phyloP scores from a whole-genome alignment of 2,113 vertebrate genomes.

The Xenus cinereus region DNA sequence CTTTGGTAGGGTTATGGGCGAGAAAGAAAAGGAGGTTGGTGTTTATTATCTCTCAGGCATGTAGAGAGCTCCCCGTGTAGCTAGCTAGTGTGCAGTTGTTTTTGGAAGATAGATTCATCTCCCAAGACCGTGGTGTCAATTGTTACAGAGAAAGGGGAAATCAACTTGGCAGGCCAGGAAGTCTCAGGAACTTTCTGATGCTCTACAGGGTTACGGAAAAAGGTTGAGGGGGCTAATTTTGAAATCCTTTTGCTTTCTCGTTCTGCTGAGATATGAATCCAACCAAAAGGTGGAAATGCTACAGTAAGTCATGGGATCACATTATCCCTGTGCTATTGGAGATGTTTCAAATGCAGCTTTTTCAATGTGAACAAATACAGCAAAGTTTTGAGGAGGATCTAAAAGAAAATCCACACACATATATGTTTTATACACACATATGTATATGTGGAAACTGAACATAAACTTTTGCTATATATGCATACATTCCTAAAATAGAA shows the following conservation, averaged over 20 bases:
- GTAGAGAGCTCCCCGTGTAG: neutral
- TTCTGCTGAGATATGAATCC: neutral
- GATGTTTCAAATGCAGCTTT: neutral
- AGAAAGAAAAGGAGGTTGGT: neutral
- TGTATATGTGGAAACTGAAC: neutral
- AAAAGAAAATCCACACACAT: neutral
- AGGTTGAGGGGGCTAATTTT: neutral
- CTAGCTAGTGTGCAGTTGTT: neutral
- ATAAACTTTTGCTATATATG: neutral
- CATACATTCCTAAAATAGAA: neutral
- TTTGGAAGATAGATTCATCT: neutral
- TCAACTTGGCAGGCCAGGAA: neutral
- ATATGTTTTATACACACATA: neutral
- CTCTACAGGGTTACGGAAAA: neutral
- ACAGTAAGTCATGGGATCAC: neutral
- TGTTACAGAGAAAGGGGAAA: neutral
- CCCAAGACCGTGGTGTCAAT: neutral
- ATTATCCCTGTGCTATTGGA: neutral
- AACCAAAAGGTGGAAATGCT: neutral
- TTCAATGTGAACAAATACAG: neutral
- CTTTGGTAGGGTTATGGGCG: neutral
- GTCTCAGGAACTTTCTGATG: neutral
- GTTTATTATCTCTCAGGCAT: neutral
- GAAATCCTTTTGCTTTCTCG: neutral
- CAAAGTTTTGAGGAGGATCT: neutral